These are phyloP conservation scores for Salmo trutta DNA, from an alignment of 2,797 vertebrate genomes.

Conservation along the genomic window DNA sequence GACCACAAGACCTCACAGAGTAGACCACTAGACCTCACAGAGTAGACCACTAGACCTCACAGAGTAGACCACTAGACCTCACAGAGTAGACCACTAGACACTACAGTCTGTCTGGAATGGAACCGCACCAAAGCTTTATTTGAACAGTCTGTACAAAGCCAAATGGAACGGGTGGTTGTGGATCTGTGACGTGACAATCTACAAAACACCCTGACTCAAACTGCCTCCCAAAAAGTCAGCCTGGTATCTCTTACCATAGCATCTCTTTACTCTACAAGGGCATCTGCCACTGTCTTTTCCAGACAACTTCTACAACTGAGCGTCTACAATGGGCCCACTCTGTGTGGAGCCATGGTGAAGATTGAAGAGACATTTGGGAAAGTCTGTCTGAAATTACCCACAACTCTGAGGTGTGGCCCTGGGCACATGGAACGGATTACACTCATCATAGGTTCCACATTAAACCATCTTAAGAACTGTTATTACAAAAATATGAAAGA, in stretches of 20 bases:
- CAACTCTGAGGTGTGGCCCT: constrained; percentile 11
- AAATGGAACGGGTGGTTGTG: not conserved
- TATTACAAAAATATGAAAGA: not conserved
- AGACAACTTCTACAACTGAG: not conserved
- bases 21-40: too few relatives aligned
- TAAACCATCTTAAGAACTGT: not conserved
- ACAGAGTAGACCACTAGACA: too few relatives aligned
- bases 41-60: too few relatives aligned
- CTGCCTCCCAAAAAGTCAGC: too few relatives aligned
- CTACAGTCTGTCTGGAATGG: too few relatives aligned
- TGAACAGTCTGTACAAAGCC: not conserved
- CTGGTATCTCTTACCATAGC: too few relatives aligned
- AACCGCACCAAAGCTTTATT: not conserved
- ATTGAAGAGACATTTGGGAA: not conserved
- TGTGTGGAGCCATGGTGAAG: not conserved
- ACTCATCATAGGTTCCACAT: constrained; percentile 10
- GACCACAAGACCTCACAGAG: too few relatives aligned
- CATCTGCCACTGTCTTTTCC: not conserved
- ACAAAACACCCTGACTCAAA: not conserved
- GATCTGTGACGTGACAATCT: not conserved
- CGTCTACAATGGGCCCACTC: not conserved
- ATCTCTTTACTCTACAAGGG: not conserved
- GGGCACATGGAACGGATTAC: constrained; percentile 15
- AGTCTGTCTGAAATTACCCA: not conserved
- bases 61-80: too few relatives aligned